phyloP scores from a whole-genome alignment of 2,797 vertebrate genomes.

The Cephalopachus bancanus region DNA sequence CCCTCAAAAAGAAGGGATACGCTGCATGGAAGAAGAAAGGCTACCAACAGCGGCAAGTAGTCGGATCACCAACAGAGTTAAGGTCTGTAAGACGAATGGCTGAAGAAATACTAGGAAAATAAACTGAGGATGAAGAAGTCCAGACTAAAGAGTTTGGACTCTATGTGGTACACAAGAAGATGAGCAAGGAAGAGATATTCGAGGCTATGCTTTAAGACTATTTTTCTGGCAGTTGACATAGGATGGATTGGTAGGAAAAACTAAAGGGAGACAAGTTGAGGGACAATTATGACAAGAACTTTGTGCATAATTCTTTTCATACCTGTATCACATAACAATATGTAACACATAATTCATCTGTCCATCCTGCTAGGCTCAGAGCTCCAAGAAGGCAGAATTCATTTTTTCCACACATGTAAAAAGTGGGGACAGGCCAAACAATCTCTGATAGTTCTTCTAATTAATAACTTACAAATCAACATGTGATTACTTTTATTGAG shows the following conservation, averaged over 20 bases:
- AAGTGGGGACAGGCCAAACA: neutral
- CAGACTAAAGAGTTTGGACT: neutral
- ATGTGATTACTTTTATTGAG: slow-evolving; percentile 11
- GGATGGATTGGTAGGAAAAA: neutral
- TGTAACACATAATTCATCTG: neutral
- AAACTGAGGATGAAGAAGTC: neutral
- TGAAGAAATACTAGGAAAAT: neutral
- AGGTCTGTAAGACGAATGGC: neutral
- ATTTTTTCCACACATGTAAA: slow-evolving; percentile 32
- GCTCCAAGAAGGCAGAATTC: neutral
- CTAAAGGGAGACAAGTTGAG: neutral
- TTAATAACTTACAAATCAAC: neutral
- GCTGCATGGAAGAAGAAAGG: neutral
- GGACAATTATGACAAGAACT: neutral
- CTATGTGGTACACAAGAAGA: neutral
- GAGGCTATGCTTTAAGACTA: neutral
- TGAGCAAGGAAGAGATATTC: neutral
- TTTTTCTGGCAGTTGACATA: neutral
- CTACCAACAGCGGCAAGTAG: neutral
- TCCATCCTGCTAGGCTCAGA: slow-evolving; percentile 17
- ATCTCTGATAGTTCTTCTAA: neutral
- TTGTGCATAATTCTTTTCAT: neutral
- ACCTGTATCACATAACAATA: neutral
- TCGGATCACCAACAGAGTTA: neutral
- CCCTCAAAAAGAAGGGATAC: neutral